Evolutionary conservation across 2,113 vertebrate species (phyloP).

Genomic region (Ahaetulla prasina): DNA sequence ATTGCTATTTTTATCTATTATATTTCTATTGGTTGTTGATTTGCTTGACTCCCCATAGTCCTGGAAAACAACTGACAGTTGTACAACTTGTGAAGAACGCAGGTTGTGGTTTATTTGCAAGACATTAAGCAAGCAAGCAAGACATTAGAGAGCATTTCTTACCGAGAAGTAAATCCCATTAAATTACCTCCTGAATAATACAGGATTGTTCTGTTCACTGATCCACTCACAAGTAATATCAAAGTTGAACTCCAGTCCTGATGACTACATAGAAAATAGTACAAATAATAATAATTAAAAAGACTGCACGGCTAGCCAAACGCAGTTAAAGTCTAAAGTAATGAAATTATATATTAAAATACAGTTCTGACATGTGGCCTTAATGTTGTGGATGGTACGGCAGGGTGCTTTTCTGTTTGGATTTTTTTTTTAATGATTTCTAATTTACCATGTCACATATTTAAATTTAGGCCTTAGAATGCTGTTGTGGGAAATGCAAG

Average conservation of each 20-base stretch:
- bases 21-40: constrained; percentile 5
- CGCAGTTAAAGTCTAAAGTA: background rate
- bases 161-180: background rate
- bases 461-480: background rate
- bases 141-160: background rate
- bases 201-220: background rate
- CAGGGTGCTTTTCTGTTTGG: background rate
- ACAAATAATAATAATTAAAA: background rate
- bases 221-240: background rate
- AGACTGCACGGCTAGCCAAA: constrained; percentile 2
- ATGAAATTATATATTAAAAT: constrained; percentile 42
- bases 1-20: constrained; percentile 2
- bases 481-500: background rate
- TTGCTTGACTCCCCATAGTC: background rate
- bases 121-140: background rate
- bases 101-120: background rate
- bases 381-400: constrained; percentile 36
- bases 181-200: background rate
- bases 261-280: background rate
- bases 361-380: constrained; percentile 23
- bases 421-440: background rate
- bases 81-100: background rate
- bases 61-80: background rate
- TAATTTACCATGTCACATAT: background rate
- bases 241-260: background rate